Evolutionary conservation across 2,888 invertebrate genomes (phyloP).

Genomic region (Ypsolopha sequella): DNA sequence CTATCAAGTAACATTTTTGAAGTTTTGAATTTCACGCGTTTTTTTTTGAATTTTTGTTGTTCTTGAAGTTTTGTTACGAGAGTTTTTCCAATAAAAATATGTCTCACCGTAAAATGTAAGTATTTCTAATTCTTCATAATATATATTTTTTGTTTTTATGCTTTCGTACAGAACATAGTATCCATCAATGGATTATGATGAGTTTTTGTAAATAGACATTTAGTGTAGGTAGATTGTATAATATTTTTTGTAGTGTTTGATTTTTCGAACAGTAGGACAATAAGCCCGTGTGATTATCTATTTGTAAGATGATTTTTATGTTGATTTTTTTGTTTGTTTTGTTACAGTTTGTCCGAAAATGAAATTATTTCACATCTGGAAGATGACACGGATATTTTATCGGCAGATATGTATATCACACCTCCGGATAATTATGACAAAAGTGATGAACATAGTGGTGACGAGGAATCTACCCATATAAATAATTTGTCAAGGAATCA

Average conservation of each 20-base stretch:
- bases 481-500: constrained; percentile 10
- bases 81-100: too few relatives aligned
- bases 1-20: too few relatives aligned
- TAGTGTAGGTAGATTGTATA: background rate
- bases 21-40: too few relatives aligned
- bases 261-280: background rate
- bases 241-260: background rate
- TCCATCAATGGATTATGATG: background rate
- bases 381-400: constrained; percentile 6
- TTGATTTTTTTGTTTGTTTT: constrained; percentile 4
- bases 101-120: constrained; percentile 1
- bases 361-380: constrained; percentile 9
- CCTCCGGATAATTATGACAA: constrained; percentile 9
- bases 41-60: too few relatives aligned
- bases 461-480: constrained; percentile 8
- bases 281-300: background rate
- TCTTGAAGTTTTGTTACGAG: too few relatives aligned
- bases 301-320: background rate
- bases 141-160: background rate
- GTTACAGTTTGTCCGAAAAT: constrained; percentile 8
- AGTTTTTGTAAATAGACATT: background rate
- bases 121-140: background rate
- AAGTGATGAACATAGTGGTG: constrained; percentile 9
- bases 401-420: constrained; percentile 9
- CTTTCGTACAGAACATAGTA: background rate